phyloP scores from a whole-genome alignment of 2,113 vertebrate species.

The Microcebus ravelobensis region DNA sequence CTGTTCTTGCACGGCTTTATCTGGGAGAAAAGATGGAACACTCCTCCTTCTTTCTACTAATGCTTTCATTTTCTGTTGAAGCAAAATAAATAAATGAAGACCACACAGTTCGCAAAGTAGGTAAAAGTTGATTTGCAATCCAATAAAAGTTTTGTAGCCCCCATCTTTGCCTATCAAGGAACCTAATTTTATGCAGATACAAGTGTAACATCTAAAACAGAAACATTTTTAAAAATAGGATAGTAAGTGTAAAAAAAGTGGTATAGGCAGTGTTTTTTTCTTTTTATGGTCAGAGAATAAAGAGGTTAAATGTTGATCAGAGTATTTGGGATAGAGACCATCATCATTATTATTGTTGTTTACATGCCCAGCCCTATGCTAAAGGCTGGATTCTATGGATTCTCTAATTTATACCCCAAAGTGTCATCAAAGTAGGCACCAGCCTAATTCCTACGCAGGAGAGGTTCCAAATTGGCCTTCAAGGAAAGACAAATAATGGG shows the following conservation, averaged over 20 bases:
- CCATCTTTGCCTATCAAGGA: background rate
- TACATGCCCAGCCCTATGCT: background rate
- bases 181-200: background rate
- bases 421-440: background rate
- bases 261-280: background rate
- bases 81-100: conserved; percentile 62
- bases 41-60: conserved; percentile 94
- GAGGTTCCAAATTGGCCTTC: background rate
- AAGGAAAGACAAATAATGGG: background rate
- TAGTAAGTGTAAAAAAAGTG: background rate
- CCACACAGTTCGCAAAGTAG: background rate
- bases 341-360: background rate
- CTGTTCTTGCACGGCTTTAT: conserved; percentile 93
- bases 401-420: background rate
- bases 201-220: background rate
- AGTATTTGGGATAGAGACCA: background rate
- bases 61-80: conserved; percentile 94
- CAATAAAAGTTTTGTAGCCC: background rate
- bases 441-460: background rate
- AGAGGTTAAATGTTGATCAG: background rate
- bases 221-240: background rate
- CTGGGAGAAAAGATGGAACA: conserved; percentile 94
- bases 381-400: background rate
- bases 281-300: background rate
- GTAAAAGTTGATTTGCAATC: background rate